Conservation (phyloP, 2,888 invertebrate genomes). For the Caenorhabditis zanzibari region DNA sequence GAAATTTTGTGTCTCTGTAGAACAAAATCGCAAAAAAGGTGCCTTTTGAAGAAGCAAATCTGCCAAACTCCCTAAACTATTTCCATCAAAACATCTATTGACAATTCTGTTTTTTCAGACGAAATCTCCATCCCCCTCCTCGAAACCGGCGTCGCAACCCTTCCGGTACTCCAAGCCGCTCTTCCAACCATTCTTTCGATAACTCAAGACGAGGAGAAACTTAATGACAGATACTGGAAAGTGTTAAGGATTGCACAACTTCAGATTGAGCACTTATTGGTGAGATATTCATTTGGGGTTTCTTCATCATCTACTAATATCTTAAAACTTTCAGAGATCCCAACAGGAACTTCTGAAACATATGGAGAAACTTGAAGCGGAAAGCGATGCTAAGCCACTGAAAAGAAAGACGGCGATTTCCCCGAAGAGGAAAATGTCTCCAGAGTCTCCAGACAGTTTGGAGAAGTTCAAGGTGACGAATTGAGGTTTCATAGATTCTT, state of each 20-base stretch:
- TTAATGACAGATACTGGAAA: constrained; percentile 49
- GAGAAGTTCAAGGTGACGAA: constrained; percentile 38
- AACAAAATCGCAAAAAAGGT: too few relatives aligned
- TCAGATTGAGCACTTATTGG: constrained; percentile 63
- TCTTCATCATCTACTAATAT: too few relatives aligned
- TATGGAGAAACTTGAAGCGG: constrained; percentile 53
- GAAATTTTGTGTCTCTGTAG: too few relatives aligned
- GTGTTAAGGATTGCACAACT: constrained; percentile 60
- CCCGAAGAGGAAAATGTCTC: constrained; percentile 24
- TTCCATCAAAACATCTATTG: too few relatives aligned
- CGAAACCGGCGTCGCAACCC: constrained; percentile 61
- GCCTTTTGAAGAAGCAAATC: too few relatives aligned
- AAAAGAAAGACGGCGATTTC: constrained; percentile 17
- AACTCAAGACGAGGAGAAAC: constrained; percentile 41
- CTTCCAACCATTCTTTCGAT: constrained; percentile 59
- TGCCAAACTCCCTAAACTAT: too few relatives aligned
- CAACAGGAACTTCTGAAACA: constrained; percentile 60
- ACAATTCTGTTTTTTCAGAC: too few relatives aligned
- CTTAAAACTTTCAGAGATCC: constrained; percentile 44
- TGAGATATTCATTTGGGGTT: neutral
- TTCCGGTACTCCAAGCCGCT: constrained; percentile 63
- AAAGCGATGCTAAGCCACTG: neutral
- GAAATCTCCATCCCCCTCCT: constrained; percentile 65
- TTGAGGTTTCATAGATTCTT: neutral
- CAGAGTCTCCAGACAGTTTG: constrained; percentile 7